Percentiles rank a stretch among this genome's conserved stretches.
Evolutionary conservation across 2,888 invertebrate species (phyloP).

Genomic region (Catocala nupta): DNA sequence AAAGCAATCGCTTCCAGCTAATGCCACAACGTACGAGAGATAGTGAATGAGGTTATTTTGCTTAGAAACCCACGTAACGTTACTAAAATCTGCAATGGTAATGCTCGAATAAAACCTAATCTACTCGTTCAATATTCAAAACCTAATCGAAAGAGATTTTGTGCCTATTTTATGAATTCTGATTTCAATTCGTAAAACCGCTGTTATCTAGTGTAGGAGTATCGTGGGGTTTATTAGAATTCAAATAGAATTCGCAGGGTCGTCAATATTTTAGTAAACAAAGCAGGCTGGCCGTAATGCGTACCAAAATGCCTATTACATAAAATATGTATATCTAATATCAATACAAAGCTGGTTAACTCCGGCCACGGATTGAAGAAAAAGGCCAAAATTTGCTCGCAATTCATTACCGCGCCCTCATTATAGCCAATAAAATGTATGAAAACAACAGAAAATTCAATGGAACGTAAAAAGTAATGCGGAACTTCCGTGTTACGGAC

Average conservation of each 20-base stretch:
- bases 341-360: conserved; percentile 15
- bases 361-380: conserved; percentile 9
- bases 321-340: conserved; percentile 26
- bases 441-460: conserved; percentile 28
- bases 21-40: neutral
- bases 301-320: conserved; percentile 8
- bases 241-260: conserved; percentile 31
- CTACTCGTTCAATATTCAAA: conserved; percentile 17
- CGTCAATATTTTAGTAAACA: conserved; percentile 39
- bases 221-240: conserved; percentile 31
- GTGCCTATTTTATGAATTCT: conserved; percentile 33
- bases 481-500: conserved; percentile 23
- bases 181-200: conserved; percentile 30
- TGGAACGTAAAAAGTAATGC: conserved; percentile 27
- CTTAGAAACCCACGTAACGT: neutral
- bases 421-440: conserved; percentile 32
- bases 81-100: no score
- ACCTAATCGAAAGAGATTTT: conserved; percentile 27
- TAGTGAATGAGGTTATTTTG: neutral
- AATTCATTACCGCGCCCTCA: conserved; percentile 30
- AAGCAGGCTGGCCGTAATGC: conserved; percentile 16
- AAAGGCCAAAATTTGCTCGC: conserved; percentile 21
- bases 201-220: conserved; percentile 24
- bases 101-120: neutral
- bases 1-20: conserved; percentile 2